Percentiles rank a stretch among this genome's conserved stretches.
These are phyloP conservation scores for Thinocorus orbignyianus DNA, from an alignment of 2,113 vertebrate genomes.

Conservation along the genomic window DNA sequence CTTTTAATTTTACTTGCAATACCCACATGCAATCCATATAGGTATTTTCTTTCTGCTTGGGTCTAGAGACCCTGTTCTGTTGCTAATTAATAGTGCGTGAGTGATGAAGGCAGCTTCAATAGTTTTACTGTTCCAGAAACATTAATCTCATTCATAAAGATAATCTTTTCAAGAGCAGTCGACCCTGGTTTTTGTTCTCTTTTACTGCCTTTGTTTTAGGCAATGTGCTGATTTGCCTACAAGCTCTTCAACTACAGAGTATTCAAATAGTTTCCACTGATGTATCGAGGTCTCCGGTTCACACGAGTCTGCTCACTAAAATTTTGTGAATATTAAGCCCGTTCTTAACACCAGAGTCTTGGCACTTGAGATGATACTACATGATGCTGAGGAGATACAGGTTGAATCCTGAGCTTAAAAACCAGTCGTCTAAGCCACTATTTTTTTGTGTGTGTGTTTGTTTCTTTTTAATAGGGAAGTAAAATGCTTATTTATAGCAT, in stretches of 20 bases:
- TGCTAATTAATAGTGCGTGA: not conserved
- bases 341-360: not conserved
- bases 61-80: not conserved
- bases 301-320: not conserved
- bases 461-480: not conserved
- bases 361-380: not conserved
- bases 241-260: not conserved
- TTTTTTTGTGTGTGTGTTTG: not conserved
- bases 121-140: constrained; percentile 3
- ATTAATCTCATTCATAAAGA: not conserved
- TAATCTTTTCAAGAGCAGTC: constrained; percentile 1
- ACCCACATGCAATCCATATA: not conserved
- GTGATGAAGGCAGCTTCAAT: not conserved
- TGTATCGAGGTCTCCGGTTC: not conserved
- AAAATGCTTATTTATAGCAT: not conserved
- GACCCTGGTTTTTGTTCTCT: not conserved
- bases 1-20: constrained; percentile 49
- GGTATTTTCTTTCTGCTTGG: constrained; percentile 37
- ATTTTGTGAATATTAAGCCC: not conserved
- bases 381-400: not conserved
- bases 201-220: constrained; percentile 19
- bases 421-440: not conserved
- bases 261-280: not conserved
- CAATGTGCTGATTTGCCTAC: constrained; percentile 23
- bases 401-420: not conserved